Evolutionary conservation across 2,797 vertebrate species (phyloP).

Genomic region (Peromyscus attwateri): DNA sequence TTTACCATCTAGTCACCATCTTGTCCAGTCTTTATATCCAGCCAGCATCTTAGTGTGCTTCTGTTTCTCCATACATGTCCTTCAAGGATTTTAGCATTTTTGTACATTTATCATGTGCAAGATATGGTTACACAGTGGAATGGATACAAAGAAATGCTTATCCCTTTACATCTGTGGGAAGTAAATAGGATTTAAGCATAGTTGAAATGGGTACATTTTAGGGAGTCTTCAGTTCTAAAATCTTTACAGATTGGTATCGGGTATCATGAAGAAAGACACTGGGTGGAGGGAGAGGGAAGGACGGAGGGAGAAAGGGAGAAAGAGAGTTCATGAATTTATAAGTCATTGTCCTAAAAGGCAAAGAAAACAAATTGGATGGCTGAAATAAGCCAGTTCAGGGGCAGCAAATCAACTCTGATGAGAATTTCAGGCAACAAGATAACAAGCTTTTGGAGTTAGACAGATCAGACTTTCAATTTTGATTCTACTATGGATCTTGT

Average conservation of each 20-base stretch:
- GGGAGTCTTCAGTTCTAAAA: constrained; percentile 31
- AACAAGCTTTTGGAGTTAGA: constrained; percentile 40
- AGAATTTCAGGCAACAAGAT: constrained; percentile 12
- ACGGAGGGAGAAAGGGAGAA: background rate
- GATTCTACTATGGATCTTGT: constrained; percentile 16
- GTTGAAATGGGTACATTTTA: constrained; percentile 48
- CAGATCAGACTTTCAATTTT: constrained; percentile 13
- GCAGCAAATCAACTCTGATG: background rate
- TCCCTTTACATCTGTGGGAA: constrained; percentile 70
- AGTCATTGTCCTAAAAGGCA: constrained; percentile 63
- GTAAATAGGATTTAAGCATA: constrained; percentile 32
- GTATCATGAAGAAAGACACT: constrained; percentile 57
- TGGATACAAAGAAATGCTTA: background rate
- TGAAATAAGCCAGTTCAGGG: background rate
- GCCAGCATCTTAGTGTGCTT: constrained; percentile 1
- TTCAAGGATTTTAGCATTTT: constrained; percentile 9
- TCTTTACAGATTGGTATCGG: constrained; percentile 41
- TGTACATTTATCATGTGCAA: constrained; percentile 30
- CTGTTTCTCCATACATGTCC: background rate
- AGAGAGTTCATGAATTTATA: constrained; percentile 14
- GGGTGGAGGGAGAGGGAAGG: background rate
- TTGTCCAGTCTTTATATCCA: background rate
- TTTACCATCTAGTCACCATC: constrained; percentile 37
- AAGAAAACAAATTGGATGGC: constrained; percentile 47
- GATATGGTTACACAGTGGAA: constrained; percentile 34